Evolutionary conservation across 2,888 invertebrate species (phyloP), one percentile per base, ranked within the genome.

Genomic region (Standfussiana lucernea): DNA sequence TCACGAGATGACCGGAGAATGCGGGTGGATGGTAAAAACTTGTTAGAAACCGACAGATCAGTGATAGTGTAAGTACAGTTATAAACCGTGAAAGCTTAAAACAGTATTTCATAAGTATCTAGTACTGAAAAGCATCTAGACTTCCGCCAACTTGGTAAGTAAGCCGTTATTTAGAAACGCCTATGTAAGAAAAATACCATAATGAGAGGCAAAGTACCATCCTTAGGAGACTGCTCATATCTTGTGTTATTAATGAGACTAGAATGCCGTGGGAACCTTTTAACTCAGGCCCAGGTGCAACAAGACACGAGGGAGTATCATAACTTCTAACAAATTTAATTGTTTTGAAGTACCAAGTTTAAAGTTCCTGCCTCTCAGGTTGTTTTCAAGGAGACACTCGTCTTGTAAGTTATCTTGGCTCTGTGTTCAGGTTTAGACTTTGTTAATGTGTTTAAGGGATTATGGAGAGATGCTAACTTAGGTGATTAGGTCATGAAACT

Each of bases 281-380:
- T 91, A 91, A 91, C 87, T 77, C 72, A 75, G 86, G 62, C 89
- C 72, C 92, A 92, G 92, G 90, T 92, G 92, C 83, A 88, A 47
- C 74, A 40, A 77, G 83, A 78, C 82, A 77, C 77, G 81, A 62
- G 78, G 85, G 84, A 85, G 84, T 77, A 79, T 78, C 89, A 85
- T 90, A 89, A 91, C 88, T 91, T 89, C 64, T 56, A 86, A 83
- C 83, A 83, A 90, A 90, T 90, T 89, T 87, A 89, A 91, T 91
- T 90, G 88, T 87, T 86, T 79, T 72, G 72, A 88, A 89, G 87
- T 83, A 86, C 65, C 53, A 86, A 84, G 84, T 82, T 82, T 84
- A 82, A 85, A 85, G 73, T 80, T 73, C 47, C 64, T 59, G 24
- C 59, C 64, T 73, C 68, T 78, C 68, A 67, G 56, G 72, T 61